phyloP scores from a whole-genome alignment of 2,797 vertebrate species.

The Pteropus rufus region DNA sequence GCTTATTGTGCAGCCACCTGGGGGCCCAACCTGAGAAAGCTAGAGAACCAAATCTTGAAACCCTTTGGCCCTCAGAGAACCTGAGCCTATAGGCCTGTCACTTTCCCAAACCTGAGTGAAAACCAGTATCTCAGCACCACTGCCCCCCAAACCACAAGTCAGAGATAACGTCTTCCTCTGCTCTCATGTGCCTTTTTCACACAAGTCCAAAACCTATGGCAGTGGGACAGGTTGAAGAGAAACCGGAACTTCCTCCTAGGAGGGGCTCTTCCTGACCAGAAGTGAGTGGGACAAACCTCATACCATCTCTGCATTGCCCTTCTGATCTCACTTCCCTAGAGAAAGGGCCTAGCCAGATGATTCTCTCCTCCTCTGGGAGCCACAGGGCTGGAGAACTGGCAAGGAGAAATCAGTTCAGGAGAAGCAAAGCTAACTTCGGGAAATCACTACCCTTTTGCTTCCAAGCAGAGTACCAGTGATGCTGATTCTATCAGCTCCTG shows the following conservation, averaged over 20 bases:
- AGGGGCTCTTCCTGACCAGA: conserved; percentile 24
- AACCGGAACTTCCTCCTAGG: not conserved
- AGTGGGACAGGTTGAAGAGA: not conserved
- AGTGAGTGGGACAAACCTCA: not conserved
- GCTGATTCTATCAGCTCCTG: not conserved
- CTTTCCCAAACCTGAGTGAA: not conserved
- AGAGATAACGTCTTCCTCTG: not conserved
- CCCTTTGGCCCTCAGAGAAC: not conserved
- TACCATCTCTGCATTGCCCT: not conserved
- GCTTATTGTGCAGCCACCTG: not conserved
- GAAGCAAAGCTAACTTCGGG: not conserved
- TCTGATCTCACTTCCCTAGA: conserved; percentile 7
- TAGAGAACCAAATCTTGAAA: not conserved
- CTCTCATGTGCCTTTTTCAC: not conserved
- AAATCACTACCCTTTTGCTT: not conserved
- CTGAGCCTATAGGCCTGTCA: not conserved
- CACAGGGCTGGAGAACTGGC: not conserved
- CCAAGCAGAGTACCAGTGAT: not conserved
- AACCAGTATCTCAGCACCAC: not conserved
- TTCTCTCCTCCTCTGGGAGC: not conserved
- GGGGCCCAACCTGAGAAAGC: not conserved
- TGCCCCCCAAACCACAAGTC: not conserved
- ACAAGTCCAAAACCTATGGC: not conserved
- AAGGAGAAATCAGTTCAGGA: not conserved
- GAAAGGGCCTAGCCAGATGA: not conserved